Evolutionary conservation across 2,113 vertebrate genomes (phyloP), one percentile per base, ranked within the genome.

Genomic region (Rousettus leschenaultii): DNA sequence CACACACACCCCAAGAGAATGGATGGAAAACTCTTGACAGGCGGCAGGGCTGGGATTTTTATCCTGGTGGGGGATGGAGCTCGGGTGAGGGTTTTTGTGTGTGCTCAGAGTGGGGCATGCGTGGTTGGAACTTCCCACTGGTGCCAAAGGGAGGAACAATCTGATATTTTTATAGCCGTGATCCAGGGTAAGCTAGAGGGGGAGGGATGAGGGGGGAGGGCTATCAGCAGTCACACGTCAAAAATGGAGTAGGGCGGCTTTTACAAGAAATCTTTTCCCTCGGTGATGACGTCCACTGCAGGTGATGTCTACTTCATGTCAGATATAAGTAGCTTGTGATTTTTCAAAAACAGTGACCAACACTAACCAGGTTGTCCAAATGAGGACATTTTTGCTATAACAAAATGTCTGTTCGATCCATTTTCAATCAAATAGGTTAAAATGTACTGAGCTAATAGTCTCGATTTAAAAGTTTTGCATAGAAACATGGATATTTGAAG

Each of bases 251-350:
- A 5, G 6, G 7, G 7, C 15, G 71, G 10, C n/a, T 15, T 15
- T 12, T 2, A 9, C 1, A 40, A 13, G 38, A 61, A 68, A 15
- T 40, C 14, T 30, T 5, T 24, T 59, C 15, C 10, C 40, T 45
- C 28, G 15, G 26, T 0, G 12, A 30, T 12, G 26, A 7, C 3
- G 0, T 30, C 13, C n/a, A 18, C 7, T 8, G 1, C 12, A 66
- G 65, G 45, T 7, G 24, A 13, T 7, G 7, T 24, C 70, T 19
- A 6, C 22, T 5, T 22, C 5, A 1, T 7, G 13, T 26, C 59
- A 33, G 33, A 8, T 9, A 30, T 1, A 21, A 7, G 35, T 4
- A 3, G 4, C 66, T 59, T 12, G 26, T 9, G 84, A 63, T 35
- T 5, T 9, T 1, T 55, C 68, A 43, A 22, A 10, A 51, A 6